phyloP scores from a whole-genome alignment of 2,888 invertebrate genomes.

The Phyllotreta striolata region DNA sequence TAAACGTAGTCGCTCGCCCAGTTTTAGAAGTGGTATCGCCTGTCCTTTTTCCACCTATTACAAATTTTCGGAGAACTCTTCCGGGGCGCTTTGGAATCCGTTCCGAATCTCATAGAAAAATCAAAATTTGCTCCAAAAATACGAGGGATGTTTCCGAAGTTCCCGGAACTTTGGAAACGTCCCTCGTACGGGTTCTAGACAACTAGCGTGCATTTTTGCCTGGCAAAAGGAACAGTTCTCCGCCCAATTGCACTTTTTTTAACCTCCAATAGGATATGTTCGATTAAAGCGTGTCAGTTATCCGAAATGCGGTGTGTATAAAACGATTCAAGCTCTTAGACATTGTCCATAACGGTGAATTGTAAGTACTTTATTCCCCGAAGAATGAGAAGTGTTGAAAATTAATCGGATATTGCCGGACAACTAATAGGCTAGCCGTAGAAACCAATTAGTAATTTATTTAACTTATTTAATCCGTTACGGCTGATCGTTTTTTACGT shows the following conservation, averaged over 20 bases:
- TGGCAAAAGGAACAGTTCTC: constrained; percentile 17
- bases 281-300: constrained; percentile 38
- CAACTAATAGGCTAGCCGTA: too few relatives aligned
- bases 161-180: not conserved
- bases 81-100: not conserved
- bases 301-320: not conserved
- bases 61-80: not conserved
- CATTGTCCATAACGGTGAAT: too few relatives aligned
- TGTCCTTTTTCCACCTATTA: constrained; percentile 17
- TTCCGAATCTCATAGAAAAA: too few relatives aligned
- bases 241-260: constrained; percentile 51
- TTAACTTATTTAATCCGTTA: too few relatives aligned
- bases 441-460: too few relatives aligned
- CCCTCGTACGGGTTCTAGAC: too few relatives aligned
- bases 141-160: not conserved
- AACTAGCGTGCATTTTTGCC: too few relatives aligned
- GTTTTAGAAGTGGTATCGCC: constrained; percentile 9
- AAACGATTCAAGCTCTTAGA: too few relatives aligned
- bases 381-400: too few relatives aligned
- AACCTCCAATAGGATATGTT: constrained; percentile 55
- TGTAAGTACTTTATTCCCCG: too few relatives aligned
- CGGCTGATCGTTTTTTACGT: too few relatives aligned
- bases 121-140: not conserved
- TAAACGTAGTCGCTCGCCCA: constrained; percentile 12
- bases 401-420: too few relatives aligned